Conservation (phyloP, 2,113 vertebrate genomes). For the Harpagus bidentatus region DNA sequence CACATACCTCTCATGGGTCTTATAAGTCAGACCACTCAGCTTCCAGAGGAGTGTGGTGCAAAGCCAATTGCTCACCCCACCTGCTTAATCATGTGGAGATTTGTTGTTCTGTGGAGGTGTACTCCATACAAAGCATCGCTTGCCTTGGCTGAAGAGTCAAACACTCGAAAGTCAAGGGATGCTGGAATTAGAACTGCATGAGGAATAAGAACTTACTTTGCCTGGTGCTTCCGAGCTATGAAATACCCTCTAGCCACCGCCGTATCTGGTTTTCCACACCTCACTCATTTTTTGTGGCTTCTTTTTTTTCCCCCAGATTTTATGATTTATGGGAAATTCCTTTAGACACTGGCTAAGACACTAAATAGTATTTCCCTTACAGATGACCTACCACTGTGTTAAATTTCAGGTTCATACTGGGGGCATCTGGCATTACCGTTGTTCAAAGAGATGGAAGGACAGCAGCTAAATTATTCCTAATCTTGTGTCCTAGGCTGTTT, state of each 20-base stretch:
- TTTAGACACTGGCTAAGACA: background rate
- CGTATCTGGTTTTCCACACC: background rate
- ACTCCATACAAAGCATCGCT: background rate
- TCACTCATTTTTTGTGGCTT: background rate
- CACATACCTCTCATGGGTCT: background rate
- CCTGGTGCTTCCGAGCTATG: background rate
- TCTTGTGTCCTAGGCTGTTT: background rate
- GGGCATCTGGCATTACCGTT: background rate
- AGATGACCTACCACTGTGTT: background rate
- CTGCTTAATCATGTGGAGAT: background rate
- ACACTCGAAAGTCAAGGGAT: background rate
- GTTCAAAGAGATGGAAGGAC: background rate
- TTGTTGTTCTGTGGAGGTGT: background rate
- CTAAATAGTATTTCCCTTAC: background rate
- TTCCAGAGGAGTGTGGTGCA: background rate
- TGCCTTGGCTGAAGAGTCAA: background rate
- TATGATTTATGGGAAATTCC: background rate
- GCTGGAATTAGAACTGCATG: background rate
- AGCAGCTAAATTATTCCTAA: background rate
- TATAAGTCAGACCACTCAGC: background rate
- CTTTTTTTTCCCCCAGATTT: background rate
- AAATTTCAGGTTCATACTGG: background rate
- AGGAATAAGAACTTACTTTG: background rate
- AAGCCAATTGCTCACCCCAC: background rate
- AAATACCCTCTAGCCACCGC: background rate